Base-by-base conservation (phyloP, 2,113 vertebrate species). In the Bubo bubo region DNA sequence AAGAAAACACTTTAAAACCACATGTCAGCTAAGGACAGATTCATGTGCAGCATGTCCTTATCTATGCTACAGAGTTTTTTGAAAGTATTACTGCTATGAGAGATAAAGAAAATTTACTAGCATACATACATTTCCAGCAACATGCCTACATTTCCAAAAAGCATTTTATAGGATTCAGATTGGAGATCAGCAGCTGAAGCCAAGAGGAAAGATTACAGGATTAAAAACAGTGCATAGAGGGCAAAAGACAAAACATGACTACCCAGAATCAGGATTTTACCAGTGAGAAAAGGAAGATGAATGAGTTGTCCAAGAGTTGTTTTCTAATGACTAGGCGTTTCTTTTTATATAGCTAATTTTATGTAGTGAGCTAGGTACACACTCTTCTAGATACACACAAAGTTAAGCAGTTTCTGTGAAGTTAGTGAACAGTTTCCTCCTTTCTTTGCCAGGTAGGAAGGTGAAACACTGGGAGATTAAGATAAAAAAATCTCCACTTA, bases 21-120 rank as follows among this genome's bases (percentile, higher is more conserved):
- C 73, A 64, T 56, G 95, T 95, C 92, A 91, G 58, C 93, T 96
- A 72, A 95, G 96, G 95, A 95, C 84, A 96, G 96, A 96, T 96
- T 97, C 77, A 93, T 95, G 87, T 75, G 74, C 77, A 85, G 90
- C 92, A 90, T 1, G 2, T 91, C 49, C 77, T 96, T 96, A 90
- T 96, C 92, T 85, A 39, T 35, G 41, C 30, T 72, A 59, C 1
- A 10, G 72, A 59, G 56, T 47, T 90, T 84, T 96, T 59, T 79
- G 35, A 34, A 96, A 91, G 39, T 23, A 95, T 90, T 87, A 79
- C 73, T 79, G 77, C 71, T 68, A 23, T 15, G 17, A 79, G 34
- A 86, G 84, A 96, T 91, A 96, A 84, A 86, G 60, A 93, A 72
- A 87, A 94, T 96, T 91, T 95, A 94, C 73, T 85, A 89, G 64